Base-by-base conservation (phyloP, 2,888 invertebrate species). In the Brenthis ino region DNA sequence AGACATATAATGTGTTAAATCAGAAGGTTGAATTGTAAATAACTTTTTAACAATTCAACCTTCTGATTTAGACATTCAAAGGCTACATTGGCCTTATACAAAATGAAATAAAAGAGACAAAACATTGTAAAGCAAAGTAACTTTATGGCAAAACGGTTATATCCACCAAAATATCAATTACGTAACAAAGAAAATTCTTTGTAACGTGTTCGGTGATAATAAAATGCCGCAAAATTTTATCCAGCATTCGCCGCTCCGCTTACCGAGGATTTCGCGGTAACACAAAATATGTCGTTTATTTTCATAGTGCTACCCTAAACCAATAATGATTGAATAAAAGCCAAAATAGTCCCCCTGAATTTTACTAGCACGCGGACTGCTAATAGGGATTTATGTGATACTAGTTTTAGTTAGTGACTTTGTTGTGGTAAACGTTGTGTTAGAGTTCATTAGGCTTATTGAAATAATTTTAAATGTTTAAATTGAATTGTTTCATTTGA, bases 171-270 rank as follows among this genome's bases (percentile, higher is more conserved):
- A 20, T 54, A 66, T 66, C 58, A 60, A 60, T 61, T 56, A 57
- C 47, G 64, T 57, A 67, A 69, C 69, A 67, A 69, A 69, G 64
- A 63, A 65, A 65, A 67, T 65, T 69, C 71, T 67, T 68, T 67
- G 69, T 64, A 69, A 69, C 71, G 66, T 69, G 61, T 60, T 67
- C 55, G 48, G 37, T 67, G 64, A 69, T 69, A 72, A 69, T 67
- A 72, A 72, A 72, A 63, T 70, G 55, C 67, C 71, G 48, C 53
- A 65, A 55, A 64, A 57, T 65, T 71, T 66, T 68, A 53, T 57
- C 64, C 55, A 57, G 55, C 50, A 67, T 61, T 61, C 55, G 53
- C 33, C 55, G 60, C 13, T 56, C 33, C 55, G 60, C 13, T 56
- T 24, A n/a, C 53, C 57, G 64, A 56, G 60, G 24, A 60, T 55